These are phyloP conservation scores for Prionace glauca DNA, from an alignment of 2,797 vertebrate species.

Conservation along the genomic window DNA sequence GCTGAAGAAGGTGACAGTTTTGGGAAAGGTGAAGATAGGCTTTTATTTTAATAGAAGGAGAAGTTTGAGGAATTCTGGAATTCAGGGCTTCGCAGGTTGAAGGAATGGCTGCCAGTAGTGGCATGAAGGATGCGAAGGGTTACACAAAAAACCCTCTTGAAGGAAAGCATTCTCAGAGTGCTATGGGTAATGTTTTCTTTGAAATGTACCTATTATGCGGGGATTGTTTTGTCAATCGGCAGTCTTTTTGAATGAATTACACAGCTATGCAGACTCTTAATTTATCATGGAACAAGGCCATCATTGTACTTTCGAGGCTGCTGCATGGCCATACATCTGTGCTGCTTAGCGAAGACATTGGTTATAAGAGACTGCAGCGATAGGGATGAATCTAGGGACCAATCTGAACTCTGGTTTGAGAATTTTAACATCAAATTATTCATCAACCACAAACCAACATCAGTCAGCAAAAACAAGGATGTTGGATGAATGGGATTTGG, in stretches of 20 bases:
- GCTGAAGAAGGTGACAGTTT: neutral
- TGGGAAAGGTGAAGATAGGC: neutral
- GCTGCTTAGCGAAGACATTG: neutral
- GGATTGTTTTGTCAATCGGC: neutral
- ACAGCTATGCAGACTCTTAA: too few relatives aligned
- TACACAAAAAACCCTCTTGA: neutral
- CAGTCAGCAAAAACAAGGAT: neutral
- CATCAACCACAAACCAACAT: neutral
- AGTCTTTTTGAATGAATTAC: neutral
- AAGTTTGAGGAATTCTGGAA: neutral
- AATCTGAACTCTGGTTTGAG: neutral
- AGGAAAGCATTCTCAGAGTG: neutral
- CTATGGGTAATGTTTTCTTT: neutral
- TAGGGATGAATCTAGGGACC: neutral
- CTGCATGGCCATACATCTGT: neutral
- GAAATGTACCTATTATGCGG: neutral
- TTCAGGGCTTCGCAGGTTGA: neutral
- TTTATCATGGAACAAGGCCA: neutral
- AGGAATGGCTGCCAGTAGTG: neutral
- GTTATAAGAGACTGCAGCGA: neutral
- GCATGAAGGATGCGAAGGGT: neutral
- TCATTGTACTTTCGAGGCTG: neutral
- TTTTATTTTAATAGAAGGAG: neutral
- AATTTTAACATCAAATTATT: neutral
- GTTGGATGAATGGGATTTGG: neutral